These are phyloP conservation scores for Solenodon paradoxus DNA, from an alignment of 2,113 vertebrate species.

Conservation along the genomic window DNA sequence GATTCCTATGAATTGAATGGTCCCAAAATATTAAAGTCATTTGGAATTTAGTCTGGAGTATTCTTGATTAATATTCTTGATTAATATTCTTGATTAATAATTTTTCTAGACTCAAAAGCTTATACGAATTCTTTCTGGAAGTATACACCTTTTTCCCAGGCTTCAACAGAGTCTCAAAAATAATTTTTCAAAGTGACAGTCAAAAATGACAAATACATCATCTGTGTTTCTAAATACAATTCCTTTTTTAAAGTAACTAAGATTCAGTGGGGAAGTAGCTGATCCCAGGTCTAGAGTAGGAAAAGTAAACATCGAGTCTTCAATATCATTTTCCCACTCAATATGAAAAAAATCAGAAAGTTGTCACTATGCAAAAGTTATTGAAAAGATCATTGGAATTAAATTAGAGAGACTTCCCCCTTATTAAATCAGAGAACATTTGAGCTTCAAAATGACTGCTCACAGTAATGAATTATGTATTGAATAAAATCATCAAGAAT, in stretches of 20 bases:
- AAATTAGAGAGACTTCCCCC: neutral
- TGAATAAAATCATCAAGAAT: neutral
- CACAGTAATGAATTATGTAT: neutral
- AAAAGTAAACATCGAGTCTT: neutral
- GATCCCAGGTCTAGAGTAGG: neutral
- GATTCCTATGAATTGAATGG: neutral
- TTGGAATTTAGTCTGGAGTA: neutral
- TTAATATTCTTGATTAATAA: neutral
- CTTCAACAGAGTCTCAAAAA: neutral
- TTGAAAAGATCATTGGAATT: neutral
- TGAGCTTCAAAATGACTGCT: neutral
- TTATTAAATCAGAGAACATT: neutral
- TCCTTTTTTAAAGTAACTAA: neutral
- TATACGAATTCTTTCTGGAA: neutral
- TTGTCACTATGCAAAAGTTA: neutral
- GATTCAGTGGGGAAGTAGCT: neutral
- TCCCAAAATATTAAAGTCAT: neutral
- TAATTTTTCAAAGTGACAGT: neutral
- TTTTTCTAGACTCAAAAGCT: neutral
- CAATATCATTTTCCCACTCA: neutral
- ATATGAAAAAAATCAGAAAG: neutral
- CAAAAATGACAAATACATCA: neutral
- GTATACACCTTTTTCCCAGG: neutral
- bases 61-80: neutral
- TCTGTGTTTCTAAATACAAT: neutral